Evolutionary conservation across 92 coral and sea anemone species (phyloP), one percentile per base, ranked within the genome.

Genomic region (Siderastrea radians): DNA sequence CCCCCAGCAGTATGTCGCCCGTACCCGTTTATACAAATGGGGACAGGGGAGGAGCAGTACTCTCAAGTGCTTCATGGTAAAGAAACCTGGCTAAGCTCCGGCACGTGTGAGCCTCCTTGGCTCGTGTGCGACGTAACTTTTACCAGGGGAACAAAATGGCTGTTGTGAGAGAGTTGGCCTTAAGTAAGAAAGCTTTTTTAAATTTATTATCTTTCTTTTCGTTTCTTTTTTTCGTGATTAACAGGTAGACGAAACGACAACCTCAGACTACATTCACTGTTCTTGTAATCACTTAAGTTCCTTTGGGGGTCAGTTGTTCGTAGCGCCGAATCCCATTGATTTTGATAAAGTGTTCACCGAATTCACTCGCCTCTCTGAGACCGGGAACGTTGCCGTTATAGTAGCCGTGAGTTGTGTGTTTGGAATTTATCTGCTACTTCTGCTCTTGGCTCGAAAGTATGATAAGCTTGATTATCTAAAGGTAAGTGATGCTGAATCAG

Each of bases 251-350:
- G 75, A 83, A 2, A 55, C 53, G 4, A 86, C 93, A 65, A 73
- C 81, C 13, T 7, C 52, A 15, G 76, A 73, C 13, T 45, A 66
- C 3, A 79, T 89, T 61, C 73, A 81, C 44, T 94, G 98, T 61
- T 66, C 48, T 26, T 94, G 98, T 59, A 74, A 50, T 72, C 98
- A 94, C 59, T 85, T 94, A 55, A 92, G 95, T 44, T 82, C 98
- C 15, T 94, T 94, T 82, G 94, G 92, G 65, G 92, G 92, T 62
- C 92, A 94, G 73, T 55, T 92, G 68, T 85, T 88, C 75, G 95
- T 94, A 26, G 93, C 91, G n/a, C 98, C 98, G 13, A 94, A 94
- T 78, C 95, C 94, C 6, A 87, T 94, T 16, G 95, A 94, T 63
- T 94, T 94, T 78, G 90, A 90, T 10, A 60, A 69, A 68, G 98